phyloP scores from a whole-genome alignment of 2,888 invertebrate species.

The Drosophila infuscata region DNA sequence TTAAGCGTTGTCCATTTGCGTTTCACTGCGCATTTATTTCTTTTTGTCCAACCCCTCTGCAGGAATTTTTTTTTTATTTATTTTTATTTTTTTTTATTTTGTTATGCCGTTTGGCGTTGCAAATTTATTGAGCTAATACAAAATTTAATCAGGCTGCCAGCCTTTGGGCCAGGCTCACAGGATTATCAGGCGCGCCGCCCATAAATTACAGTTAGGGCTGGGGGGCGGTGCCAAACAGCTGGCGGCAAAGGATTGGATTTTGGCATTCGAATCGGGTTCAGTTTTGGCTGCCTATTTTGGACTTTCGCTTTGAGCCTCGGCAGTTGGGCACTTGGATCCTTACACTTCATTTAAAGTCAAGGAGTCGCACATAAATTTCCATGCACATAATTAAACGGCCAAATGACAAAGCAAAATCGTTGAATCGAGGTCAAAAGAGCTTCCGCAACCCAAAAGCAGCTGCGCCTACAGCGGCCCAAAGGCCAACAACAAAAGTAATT shows the following conservation, averaged over 20 bases:
- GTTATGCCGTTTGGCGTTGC: conserved; percentile 53
- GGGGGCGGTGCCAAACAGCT: conserved; percentile 54
- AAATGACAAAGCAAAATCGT: conserved; percentile 80
- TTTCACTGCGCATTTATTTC: conserved; percentile 66
- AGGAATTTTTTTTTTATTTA: neutral
- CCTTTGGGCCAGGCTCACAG: conserved; percentile 50
- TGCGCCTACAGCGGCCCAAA: conserved; percentile 8
- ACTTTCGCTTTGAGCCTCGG: conserved; percentile 14
- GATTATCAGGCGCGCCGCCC: conserved; percentile 73
- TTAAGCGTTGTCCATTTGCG: conserved; percentile 76
- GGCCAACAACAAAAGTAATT: conserved; percentile 66
- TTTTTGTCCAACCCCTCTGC: neutral
- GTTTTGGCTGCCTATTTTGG: conserved; percentile 4
- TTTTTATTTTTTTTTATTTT: conserved; percentile 2
- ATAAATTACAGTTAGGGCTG: conserved; percentile 64
- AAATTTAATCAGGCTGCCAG: conserved; percentile 75
- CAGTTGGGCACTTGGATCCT: conserved; percentile 41
- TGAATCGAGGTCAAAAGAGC: conserved; percentile 71
- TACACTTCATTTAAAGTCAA: conserved; percentile 78
- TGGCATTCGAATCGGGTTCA: conserved; percentile 32
- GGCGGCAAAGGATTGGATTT: conserved; percentile 67
- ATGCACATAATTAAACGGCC: conserved; percentile 82
- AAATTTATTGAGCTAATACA: conserved; percentile 79
- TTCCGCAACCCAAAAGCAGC: conserved; percentile 1
- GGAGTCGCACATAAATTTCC: conserved; percentile 78